These are phyloP conservation scores for Ellobius talpinus DNA, from an alignment of 2,113 vertebrate genomes.

Conservation along the genomic window DNA sequence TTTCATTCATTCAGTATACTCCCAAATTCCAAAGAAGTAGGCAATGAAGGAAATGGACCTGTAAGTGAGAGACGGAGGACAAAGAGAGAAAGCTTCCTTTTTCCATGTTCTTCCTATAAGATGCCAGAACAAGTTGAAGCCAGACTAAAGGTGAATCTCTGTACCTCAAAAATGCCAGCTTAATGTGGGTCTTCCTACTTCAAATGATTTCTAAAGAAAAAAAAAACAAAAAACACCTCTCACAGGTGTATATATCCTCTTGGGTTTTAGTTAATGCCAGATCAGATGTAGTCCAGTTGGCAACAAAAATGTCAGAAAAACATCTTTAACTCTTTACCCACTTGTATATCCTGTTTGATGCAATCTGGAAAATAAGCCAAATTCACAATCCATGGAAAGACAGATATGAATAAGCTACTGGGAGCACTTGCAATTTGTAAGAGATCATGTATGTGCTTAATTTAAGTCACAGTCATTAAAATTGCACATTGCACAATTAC, in stretches of 20 bases:
- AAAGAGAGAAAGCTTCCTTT: background rate
- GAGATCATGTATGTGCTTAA: constrained; percentile 51
- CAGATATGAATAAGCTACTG: constrained; percentile 50
- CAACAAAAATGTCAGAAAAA: background rate
- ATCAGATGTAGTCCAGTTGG: background rate
- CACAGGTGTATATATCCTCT: background rate
- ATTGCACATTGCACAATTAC: constrained; percentile 10
- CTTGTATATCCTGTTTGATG: constrained; percentile 8
- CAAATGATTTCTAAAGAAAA: background rate
- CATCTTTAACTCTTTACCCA: background rate
- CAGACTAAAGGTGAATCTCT: background rate
- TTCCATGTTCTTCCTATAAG: no score
- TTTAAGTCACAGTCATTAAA: constrained; percentile 65
- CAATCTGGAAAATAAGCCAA: constrained; percentile 26
- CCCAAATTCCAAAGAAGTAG: background rate
- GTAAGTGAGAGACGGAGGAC: background rate
- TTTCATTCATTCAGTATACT: background rate
- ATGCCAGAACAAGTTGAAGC: background rate
- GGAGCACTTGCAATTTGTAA: constrained; percentile 38
- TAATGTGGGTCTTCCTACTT: background rate
- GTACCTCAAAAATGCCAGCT: background rate
- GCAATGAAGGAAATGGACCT: background rate
- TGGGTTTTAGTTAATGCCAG: background rate
- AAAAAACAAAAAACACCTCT: no score
- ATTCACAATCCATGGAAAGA: constrained; percentile 3